Evolutionary conservation across 92 coral and sea anemone genomes (phyloP), one percentile per base, ranked within the genome.

Genomic region (Umimayanthus kanabou): DNA sequence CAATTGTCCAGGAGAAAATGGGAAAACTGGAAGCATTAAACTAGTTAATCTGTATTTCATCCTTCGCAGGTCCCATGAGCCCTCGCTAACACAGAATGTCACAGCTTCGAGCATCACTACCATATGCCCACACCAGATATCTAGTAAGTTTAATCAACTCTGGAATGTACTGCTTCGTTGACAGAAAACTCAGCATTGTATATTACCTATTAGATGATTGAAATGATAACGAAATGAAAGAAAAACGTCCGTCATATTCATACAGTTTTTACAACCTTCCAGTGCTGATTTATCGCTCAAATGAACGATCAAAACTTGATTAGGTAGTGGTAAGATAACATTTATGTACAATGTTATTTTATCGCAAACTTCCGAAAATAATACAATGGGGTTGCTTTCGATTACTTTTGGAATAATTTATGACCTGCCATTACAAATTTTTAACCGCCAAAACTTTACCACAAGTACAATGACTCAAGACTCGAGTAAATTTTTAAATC

Each of bases 51-150:
- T 0, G 64, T 16, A 30, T 65, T 40, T 65, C 83, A 65, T 23
- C 53, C 5, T 43, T 77, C 55, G 39, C 65, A 97, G 99, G 90
- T 97, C 99, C 39, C 99, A 97, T 82, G 99, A 95, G 77, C 99
- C 99, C 29, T 97, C 97, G 4, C 84, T 97, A 57, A 95, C 99
- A 58, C 99, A 97, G 91, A 97, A 95, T 84, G 98, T 97, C 43
- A 95, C 99, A 33, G 92, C 99, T 18, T 88, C 98, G 55, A 86
- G 94, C 4, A 97, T 97, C 76, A 97, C 99, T 29, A 97, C 97
- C 13, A 87, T 97, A 55, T 93, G 88, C 70, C 98, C 99, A 16
- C 98, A 95, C 72, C 99, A 95, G 92, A 98, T 97, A 23, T 97
- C 99, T 73, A 94, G 99, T 97, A 85, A 84, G 96, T 89, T 23